A percentile compares a stretch with the other conserved stretches of the same genome.
These are phyloP conservation scores for Leucoma salicis DNA, from an alignment of 2,888 invertebrate species.

Conservation along the genomic window DNA sequence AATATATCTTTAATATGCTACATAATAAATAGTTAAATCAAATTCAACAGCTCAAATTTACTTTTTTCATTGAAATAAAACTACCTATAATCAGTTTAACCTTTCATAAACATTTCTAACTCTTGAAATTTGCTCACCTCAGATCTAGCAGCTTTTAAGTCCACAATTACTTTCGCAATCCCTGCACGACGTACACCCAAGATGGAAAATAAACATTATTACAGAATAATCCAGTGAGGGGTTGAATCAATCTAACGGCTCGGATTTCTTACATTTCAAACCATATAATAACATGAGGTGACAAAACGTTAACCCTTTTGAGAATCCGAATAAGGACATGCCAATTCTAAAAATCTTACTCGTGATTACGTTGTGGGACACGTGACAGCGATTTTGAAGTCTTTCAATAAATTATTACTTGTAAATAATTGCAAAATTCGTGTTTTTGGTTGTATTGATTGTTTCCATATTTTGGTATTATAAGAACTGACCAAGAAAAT, in stretches of 20 bases:
- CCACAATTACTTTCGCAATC: constrained; percentile 34
- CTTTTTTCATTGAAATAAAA: no score
- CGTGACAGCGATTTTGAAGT: constrained; percentile 9
- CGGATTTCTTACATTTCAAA: constrained; percentile 44
- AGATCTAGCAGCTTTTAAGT: constrained; percentile 12
- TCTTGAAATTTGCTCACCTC: constrained; percentile 3
- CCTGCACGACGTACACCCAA: constrained; percentile 27
- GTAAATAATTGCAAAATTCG: no score
- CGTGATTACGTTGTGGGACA: constrained; percentile 19
- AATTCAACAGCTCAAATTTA: no score
- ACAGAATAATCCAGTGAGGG: constrained; percentile 52
- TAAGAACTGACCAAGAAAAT: no score
- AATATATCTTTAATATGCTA: no score
- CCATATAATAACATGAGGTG: constrained; percentile 31
- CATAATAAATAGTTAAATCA: no score
- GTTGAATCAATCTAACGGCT: constrained; percentile 46
- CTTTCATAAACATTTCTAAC: not conserved
- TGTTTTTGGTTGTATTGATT: no score
- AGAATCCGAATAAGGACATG: constrained; percentile 53
- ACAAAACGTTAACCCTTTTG: constrained; percentile 58
- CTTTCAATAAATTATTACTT: no score
- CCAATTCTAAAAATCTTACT: constrained; percentile 44
- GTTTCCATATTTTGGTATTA: no score
- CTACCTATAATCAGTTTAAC: not conserved
- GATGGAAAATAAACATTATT: constrained; percentile 63